A percentile compares a stretch with the other conserved stretches of the same genome.
phyloP scores from a whole-genome alignment of 53 echinoderm and acorn worm species.

The Paelopatides confundens region DNA sequence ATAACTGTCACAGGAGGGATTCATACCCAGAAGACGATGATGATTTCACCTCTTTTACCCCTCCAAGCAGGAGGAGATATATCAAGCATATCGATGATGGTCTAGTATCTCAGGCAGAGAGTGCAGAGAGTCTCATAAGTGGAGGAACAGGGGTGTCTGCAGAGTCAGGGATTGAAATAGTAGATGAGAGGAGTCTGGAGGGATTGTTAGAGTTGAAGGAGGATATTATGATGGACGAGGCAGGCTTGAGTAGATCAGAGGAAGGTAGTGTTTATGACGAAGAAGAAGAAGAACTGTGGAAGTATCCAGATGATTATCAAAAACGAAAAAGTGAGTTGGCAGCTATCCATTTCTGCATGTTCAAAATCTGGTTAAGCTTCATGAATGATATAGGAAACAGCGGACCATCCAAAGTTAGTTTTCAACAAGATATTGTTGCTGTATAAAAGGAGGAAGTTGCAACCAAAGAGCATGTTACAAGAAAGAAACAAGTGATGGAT shows the following conservation, averaged over 20 bases:
- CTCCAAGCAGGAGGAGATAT: slow-evolving; percentile 19
- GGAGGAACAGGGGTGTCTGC: slow-evolving; percentile 35
- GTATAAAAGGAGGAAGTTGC: no score
- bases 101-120: slow-evolving; percentile 40
- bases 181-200: slow-evolving; percentile 47
- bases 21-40: background rate
- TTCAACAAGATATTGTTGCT: no score
- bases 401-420: no score
- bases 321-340: slow-evolving; percentile 1
- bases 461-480: no score
- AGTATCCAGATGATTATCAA: background rate
- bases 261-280: background rate
- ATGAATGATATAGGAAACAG: no score
- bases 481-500: no score
- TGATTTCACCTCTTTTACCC: slow-evolving; percentile 5
- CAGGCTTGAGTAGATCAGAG: background rate
- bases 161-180: slow-evolving; percentile 40
- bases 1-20: slow-evolving; percentile 25
- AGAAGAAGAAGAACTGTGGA: background rate
- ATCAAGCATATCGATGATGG: background rate
- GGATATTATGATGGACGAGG: slow-evolving; percentile 60
- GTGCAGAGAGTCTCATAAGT: slow-evolving; percentile 40
- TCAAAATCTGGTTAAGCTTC: background rate
- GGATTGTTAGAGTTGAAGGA: slow-evolving; percentile 60
- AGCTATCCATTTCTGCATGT: background rate